Conservation (phyloP, 2,797 vertebrate genomes). For the Urocyon cinereoargenteus region DNA sequence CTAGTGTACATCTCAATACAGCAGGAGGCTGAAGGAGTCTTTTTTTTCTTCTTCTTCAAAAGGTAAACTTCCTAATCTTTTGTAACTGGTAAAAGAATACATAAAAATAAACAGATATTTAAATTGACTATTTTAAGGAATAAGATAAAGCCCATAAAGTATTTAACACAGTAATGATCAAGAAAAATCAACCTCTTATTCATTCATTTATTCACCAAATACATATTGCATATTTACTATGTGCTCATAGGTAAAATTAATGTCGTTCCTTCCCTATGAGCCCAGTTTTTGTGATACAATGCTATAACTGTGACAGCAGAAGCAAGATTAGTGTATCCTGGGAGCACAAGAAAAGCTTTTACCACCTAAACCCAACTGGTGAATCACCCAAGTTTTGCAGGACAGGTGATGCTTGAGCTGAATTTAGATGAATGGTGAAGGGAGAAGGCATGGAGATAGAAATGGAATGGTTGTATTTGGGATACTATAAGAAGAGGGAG, state of each 20-base stretch:
- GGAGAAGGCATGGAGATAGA: neutral
- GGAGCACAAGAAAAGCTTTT: neutral
- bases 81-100: slow-evolving; percentile 49
- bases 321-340: neutral
- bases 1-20: neutral
- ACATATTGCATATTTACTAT: neutral
- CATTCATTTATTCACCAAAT: slow-evolving; percentile 32
- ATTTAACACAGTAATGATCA: neutral
- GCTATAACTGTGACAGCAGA: neutral
- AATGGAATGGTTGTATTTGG: neutral
- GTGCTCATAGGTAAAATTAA: neutral
- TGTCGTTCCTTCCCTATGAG: neutral
- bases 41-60: slow-evolving; percentile 10
- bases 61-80: slow-evolving; percentile 33
- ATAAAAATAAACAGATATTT: neutral
- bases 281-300: neutral
- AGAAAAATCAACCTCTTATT: slow-evolving; percentile 7
- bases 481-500: neutral
- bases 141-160: neutral
- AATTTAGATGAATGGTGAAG: neutral
- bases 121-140: neutral
- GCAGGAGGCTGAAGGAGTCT: neutral
- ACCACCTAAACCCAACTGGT: neutral
- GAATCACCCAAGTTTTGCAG: neutral
- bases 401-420: neutral